Evolutionary conservation across 2,113 vertebrate genomes (phyloP).

Genomic region (Telmatochromis sp.): DNA sequence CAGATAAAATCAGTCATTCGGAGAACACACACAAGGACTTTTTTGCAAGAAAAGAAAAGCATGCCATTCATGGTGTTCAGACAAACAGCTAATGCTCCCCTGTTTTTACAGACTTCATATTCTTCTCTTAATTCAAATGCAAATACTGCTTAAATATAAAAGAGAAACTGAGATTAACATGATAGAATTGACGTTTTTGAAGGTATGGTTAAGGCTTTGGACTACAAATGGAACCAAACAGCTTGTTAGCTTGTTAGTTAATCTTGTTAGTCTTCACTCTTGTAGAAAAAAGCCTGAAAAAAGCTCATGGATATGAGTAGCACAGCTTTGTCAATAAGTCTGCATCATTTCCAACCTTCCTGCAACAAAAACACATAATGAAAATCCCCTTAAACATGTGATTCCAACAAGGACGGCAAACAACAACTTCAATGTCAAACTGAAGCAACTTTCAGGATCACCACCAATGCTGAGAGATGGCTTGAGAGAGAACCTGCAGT

Average conservation of each 20-base stretch:
- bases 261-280: background rate
- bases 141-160: background rate
- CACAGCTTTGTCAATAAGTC: background rate
- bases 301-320: background rate
- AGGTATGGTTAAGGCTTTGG: background rate
- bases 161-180: background rate
- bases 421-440: background rate
- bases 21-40: background rate
- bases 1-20: background rate
- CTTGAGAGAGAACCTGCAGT: background rate
- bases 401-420: background rate
- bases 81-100: background rate
- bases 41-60: background rate
- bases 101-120: background rate
- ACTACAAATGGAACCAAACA: background rate
- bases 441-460: background rate
- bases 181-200: background rate
- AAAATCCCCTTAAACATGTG: accelerated
- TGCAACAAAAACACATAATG: background rate
- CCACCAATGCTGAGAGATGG: background rate
- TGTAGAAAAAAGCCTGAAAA: background rate
- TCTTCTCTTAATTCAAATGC: background rate
- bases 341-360: background rate
- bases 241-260: background rate
- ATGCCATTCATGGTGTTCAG: background rate